These are phyloP conservation scores for Tipula lateralis DNA, from an alignment of 2,888 invertebrate genomes.

Conservation along the genomic window DNA sequence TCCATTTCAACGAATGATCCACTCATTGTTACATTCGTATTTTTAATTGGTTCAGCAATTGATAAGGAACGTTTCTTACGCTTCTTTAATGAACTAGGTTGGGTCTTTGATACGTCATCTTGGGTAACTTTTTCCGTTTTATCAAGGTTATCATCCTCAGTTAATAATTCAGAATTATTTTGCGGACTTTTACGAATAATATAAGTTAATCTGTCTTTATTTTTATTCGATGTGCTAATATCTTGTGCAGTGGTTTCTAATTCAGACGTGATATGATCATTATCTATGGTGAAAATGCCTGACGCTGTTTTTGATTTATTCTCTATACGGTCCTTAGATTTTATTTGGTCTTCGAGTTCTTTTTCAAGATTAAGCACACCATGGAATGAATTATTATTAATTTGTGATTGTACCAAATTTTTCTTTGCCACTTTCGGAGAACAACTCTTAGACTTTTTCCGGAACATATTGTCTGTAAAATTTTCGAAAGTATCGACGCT, in stretches of 20 bases:
- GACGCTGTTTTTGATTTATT: background rate
- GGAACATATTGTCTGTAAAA: background rate
- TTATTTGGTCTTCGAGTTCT: background rate
- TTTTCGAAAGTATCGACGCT: background rate
- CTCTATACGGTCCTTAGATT: background rate
- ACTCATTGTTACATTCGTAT: background rate
- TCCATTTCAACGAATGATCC: background rate
- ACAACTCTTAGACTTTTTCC: background rate
- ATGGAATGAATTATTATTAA: background rate
- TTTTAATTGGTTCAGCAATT: background rate
- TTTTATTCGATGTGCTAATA: background rate
- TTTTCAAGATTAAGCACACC: background rate
- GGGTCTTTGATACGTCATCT: background rate
- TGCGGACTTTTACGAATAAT: background rate
- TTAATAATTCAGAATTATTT: too few relatives aligned
- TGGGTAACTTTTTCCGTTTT: too few relatives aligned
- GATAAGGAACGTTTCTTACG: background rate
- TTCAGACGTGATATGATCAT: background rate
- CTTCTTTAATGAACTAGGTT: background rate
- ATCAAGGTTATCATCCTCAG: too few relatives aligned
- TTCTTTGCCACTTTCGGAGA: background rate
- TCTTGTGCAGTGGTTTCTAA: background rate
- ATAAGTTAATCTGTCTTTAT: background rate
- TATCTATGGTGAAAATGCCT: background rate
- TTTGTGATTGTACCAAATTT: background rate